Evolutionary conservation across 2,888 invertebrate species (phyloP).

Genomic region (Agrilus biguttatus): DNA sequence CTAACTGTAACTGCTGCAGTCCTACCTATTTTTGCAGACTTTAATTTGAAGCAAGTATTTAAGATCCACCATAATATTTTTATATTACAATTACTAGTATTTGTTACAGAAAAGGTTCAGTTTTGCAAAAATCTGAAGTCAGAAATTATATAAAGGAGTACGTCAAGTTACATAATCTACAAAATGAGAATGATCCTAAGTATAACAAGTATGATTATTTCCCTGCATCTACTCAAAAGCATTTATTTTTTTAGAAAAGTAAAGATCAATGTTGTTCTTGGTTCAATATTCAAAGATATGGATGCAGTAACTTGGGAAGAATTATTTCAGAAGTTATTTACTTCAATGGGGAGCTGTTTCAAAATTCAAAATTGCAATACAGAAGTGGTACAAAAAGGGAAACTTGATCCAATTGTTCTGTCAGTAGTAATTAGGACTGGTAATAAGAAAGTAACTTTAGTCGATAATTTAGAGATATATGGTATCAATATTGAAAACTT

Average conservation of each 20-base stretch:
- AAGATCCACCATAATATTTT: too few relatives aligned
- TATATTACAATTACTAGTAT: background rate
- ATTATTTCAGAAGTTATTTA: conserved; percentile 46
- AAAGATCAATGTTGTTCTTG: conserved; percentile 37
- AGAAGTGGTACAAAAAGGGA: conserved; percentile 43
- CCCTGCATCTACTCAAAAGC: conserved; percentile 1
- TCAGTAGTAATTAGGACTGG: conserved; percentile 63
- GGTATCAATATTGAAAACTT: conserved; percentile 70
- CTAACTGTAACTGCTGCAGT: conserved; percentile 54
- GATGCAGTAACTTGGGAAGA: conserved; percentile 52
- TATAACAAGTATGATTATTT: conserved; percentile 7
- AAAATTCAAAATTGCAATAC: conserved; percentile 44
- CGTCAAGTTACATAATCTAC: conserved; percentile 47
- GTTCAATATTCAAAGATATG: conserved; percentile 28
- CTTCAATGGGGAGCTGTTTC: conserved; percentile 58
- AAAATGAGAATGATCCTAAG: conserved; percentile 26
- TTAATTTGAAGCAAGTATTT: conserved; percentile 35
- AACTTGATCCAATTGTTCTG: conserved; percentile 65
- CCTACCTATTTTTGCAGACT: conserved; percentile 43
- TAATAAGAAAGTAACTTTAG: conserved; percentile 83
- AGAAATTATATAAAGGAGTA: conserved; percentile 56
- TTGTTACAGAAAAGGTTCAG: conserved; percentile 23
- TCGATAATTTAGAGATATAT: conserved; percentile 78
- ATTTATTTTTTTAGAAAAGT: conserved; percentile 33
- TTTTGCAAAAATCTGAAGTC: conserved; percentile 38